phyloP scores from a whole-genome alignment of 2,113 vertebrate genomes.

The Zosterops hypoxanthus region DNA sequence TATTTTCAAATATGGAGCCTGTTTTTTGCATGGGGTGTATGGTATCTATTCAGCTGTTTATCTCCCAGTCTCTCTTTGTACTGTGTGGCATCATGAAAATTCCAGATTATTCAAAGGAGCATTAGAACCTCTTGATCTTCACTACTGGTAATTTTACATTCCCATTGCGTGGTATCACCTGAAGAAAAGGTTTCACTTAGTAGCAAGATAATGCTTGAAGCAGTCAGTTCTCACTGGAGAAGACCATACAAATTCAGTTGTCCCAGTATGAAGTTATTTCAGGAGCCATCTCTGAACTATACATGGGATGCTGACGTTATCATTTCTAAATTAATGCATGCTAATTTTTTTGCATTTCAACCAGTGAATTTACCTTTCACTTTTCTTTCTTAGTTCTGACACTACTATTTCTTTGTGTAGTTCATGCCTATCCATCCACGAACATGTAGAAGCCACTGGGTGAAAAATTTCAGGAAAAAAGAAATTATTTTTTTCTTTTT shows the following conservation, averaged over 20 bases:
- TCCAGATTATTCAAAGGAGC: not conserved
- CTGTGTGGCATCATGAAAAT: not conserved
- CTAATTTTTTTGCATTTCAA: not conserved
- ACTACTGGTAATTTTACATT: not conserved
- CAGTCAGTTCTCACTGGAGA: not conserved
- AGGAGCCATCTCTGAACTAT: not conserved
- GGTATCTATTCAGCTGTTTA: not conserved
- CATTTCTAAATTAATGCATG: not conserved
- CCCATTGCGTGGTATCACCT: not conserved
- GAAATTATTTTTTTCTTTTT: not conserved
- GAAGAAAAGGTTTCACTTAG: not conserved
- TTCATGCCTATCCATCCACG: not conserved
- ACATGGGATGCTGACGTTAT: not conserved
- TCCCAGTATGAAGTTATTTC: not conserved
- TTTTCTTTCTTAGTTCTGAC: not conserved
- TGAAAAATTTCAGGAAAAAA: not conserved
- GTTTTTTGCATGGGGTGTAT: not conserved
- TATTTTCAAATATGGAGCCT: not conserved
- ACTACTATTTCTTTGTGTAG: not conserved
- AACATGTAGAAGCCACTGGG: not conserved
- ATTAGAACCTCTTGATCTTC: not conserved
- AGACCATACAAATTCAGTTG: not conserved
- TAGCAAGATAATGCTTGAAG: not conserved
- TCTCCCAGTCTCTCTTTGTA: not conserved
- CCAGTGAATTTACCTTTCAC: not conserved